These are phyloP conservation scores for Ochropleura leucogaster DNA, from an alignment of 2,888 invertebrate species.

Conservation along the genomic window DNA sequence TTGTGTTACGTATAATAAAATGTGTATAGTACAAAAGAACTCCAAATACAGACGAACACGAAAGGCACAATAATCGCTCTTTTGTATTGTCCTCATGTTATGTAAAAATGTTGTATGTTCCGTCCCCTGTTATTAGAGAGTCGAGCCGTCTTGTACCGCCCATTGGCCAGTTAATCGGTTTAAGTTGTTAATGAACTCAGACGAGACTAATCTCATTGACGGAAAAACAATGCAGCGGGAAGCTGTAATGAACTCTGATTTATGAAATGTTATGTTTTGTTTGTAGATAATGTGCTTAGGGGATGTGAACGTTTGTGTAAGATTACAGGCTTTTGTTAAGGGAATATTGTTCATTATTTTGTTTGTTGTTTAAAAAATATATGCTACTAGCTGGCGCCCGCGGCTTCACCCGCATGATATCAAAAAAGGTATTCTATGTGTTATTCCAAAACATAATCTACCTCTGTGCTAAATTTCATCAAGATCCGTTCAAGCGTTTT, in stretches of 20 bases:
- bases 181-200: slow-evolving; percentile 72
- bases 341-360: slow-evolving; percentile 15
- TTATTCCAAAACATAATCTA: too few relatives aligned
- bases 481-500: too few relatives aligned
- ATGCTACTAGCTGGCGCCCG: too few relatives aligned
- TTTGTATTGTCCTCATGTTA: slow-evolving; percentile 33
- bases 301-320: slow-evolving; percentile 31
- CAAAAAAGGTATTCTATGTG: too few relatives aligned
- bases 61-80: slow-evolving; percentile 29
- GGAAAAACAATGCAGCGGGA: slow-evolving; percentile 64
- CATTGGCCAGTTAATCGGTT: slow-evolving; percentile 70
- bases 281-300: slow-evolving; percentile 30
- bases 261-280: slow-evolving; percentile 44
- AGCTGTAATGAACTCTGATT: slow-evolving; percentile 59
- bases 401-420: too few relatives aligned
- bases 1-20: background rate
- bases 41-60: slow-evolving; percentile 4
- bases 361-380: background rate
- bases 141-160: slow-evolving; percentile 57
- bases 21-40: background rate
- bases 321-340: slow-evolving; percentile 1
- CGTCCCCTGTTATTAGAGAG: slow-evolving; percentile 62
- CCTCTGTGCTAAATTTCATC: too few relatives aligned
- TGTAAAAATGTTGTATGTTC: slow-evolving; percentile 53
- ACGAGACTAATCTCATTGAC: slow-evolving; percentile 67